Base-by-base conservation (phyloP, 2,888 invertebrate genomes). In the Scaptomyza parva region DNA sequence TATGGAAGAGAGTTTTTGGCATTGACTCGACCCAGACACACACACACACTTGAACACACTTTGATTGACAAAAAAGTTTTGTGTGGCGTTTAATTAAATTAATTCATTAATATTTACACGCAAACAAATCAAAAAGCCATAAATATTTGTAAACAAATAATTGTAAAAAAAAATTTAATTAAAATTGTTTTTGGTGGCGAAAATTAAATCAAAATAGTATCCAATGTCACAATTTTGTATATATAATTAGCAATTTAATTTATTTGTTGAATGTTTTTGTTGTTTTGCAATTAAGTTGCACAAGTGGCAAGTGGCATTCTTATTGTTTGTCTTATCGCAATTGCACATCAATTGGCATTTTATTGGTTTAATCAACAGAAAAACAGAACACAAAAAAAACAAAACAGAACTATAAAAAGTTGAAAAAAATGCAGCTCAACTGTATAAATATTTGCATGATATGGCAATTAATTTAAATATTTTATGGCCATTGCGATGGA, bases 391-490 rank as follows among this genome's bases (percentile, higher is more conserved):
- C 35, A 9, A 35, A n/a, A 53, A 33, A 50, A 48, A 43, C 22
- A n/a, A 28, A 22, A 30, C 11, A 30, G 11, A 30, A 30, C 2
- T 41, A 66, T 52, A 70, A 35, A 82, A 70, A 3, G 22, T 22
- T 22, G 52, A n/a, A n/a, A n/a, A n/a, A n/a, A n/a, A n/a, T n/a
- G n/a, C n/a, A n/a, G n/a, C n/a, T 61, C 57, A 64, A 55, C 33
- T 48, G 47, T 28, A 55, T 45, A 83, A 83, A 84, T 71, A 84
- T 71, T 84, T 81, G 70, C 78, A 71, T 78, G 68, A 77, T 75
- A 70, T 84, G 71, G 43, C 78, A 81, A 82, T 80, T 77, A 84
- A 80, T 77, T 80, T 70, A 44, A 71, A 71, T 77, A 71, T 84
- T 77, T 80, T 74, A 86, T 65, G 47, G 47, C 35, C 62, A 44